These are phyloP conservation scores for Amblyraja radiata DNA, from an alignment of 2,797 vertebrate species.

Conservation along the genomic window DNA sequence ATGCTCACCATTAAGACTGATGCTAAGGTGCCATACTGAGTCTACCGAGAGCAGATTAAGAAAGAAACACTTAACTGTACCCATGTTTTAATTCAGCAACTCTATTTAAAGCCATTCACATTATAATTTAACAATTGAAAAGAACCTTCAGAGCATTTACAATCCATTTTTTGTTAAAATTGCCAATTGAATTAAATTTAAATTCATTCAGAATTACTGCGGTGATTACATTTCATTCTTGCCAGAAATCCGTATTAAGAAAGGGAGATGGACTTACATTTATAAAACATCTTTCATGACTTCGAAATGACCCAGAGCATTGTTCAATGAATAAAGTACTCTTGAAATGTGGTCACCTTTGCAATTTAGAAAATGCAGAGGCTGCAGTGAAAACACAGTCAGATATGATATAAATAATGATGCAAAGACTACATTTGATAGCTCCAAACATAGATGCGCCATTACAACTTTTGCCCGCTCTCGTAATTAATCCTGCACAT, in stretches of 20 bases:
- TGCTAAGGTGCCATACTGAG: conserved; percentile 48
- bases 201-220: not conserved
- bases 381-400: not conserved
- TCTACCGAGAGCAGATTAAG: conserved; percentile 39
- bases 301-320: not conserved
- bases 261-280: not conserved
- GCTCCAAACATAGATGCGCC: too few species aligned
- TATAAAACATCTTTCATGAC: not conserved
- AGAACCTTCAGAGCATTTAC: conserved; percentile 61
- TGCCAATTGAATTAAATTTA: conserved; percentile 59
- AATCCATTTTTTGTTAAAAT: conserved; percentile 69
- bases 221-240: conserved; percentile 1
- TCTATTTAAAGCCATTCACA: conserved; percentile 58
- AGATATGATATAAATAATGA: not conserved
- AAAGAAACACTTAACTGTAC: conserved; percentile 59
- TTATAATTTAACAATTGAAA: conserved; percentile 61
- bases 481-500: too few species aligned
- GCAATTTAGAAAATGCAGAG: not conserved
- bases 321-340: not conserved
- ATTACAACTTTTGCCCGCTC: too few species aligned
- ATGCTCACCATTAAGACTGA: conserved; percentile 64
- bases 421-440: not conserved
- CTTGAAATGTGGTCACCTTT: not conserved
- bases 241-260: not conserved
- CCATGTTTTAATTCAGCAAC: conserved; percentile 61